phyloP scores from a whole-genome alignment of 2,888 invertebrate genomes.

The Drosophila barbarae region DNA sequence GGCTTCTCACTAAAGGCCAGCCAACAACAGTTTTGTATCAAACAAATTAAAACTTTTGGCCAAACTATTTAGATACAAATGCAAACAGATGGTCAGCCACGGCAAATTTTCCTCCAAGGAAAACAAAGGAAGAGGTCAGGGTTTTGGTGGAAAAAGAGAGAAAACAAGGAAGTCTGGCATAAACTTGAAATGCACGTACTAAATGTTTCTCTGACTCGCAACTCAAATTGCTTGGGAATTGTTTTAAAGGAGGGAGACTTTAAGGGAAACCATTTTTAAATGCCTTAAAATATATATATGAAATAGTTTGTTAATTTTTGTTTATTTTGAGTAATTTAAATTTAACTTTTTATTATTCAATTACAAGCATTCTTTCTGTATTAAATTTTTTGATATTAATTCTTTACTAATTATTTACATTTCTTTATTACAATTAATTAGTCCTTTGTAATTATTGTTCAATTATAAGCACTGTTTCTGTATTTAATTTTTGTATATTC shows the following conservation, averaged over 20 bases:
- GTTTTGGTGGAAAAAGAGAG: neutral
- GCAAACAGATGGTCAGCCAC: conserved; percentile 39
- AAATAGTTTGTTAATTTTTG: neutral
- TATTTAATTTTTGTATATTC: neutral
- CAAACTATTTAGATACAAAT: conserved; percentile 58
- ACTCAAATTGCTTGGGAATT: conserved; percentile 21
- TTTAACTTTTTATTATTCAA: no score
- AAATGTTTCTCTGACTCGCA: conserved; percentile 8
- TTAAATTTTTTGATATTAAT: no score
- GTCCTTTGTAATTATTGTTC: no score
- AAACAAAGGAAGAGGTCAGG: conserved; percentile 16
- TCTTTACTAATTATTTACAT: no score
- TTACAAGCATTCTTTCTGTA: no score
- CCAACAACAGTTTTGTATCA: conserved; percentile 35
- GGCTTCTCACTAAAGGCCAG: neutral
- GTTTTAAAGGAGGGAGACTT: neutral
- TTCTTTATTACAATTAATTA: no score
- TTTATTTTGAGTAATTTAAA: no score
- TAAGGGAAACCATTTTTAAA: neutral
- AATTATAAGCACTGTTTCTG: neutral
- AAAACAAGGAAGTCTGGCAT: conserved; percentile 11
- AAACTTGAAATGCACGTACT: conserved; percentile 34
- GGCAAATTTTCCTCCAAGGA: conserved; percentile 12
- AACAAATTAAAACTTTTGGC: conserved; percentile 55
- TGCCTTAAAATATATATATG: neutral